A percentile compares a stretch with the other conserved stretches of the same genome.
Conservation (phyloP, 2,888 invertebrate species). For the Zele albiditarsus region DNA sequence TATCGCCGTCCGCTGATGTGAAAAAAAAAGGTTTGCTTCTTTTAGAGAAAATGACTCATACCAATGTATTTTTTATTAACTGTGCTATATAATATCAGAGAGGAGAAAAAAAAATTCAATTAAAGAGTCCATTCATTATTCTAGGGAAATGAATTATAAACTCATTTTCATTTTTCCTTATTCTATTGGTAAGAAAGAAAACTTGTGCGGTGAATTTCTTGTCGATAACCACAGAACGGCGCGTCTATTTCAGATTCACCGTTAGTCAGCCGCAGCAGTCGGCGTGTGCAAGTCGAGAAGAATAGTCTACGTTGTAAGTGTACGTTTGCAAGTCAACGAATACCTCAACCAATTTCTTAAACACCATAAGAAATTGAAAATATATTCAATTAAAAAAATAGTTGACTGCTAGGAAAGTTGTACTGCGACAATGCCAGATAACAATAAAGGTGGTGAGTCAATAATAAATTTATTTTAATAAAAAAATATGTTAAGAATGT, state of each 20-base stretch:
- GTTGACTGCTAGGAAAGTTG: no score
- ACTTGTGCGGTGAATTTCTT: neutral
- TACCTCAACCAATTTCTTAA: no score
- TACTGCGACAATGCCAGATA: neutral
- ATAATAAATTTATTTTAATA: neutral
- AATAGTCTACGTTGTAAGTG: neutral
- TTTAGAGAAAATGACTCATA: no score
- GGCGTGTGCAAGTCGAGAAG: neutral
- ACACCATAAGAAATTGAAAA: no score
- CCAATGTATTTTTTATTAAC: no score
- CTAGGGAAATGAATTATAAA: no score
- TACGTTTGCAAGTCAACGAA: neutral
- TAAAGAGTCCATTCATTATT: no score
- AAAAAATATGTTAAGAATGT: neutral
- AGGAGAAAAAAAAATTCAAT: no score
- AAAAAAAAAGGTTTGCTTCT: neutral
- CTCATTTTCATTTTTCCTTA: no score
- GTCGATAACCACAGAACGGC: slow-evolving; percentile 4
- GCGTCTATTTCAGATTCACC: slow-evolving; percentile 9
- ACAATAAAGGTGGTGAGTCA: slow-evolving; percentile 7
- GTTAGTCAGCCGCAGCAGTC: slow-evolving; percentile 1
- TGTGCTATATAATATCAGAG: no score
- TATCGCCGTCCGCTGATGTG: no score
- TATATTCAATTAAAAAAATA: no score
- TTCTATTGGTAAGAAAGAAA: neutral